Base-by-base conservation (phyloP, 1,140 invertebrate species). In the Melitaea cinxia region DNA sequence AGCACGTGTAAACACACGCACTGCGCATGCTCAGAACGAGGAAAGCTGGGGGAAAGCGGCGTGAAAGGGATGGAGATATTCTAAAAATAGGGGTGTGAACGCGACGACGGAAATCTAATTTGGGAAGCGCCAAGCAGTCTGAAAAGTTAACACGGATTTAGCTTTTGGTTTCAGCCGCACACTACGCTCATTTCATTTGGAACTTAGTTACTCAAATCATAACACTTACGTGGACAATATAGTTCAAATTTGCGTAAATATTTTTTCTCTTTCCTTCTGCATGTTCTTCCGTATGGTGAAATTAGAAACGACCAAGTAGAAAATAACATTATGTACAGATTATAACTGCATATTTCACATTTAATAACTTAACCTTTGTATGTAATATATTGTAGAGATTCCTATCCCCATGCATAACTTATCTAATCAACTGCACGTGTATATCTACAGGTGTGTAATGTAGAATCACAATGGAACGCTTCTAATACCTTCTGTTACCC, bases 61-160 rank as follows among this genome's bases (percentile, higher is more conserved):
- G 56, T 9, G 74, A 89, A 55, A 53, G 77, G 68, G 80, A 88
- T 49, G 45, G 72, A 24, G 0, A 58, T 53, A 80, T 35, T 58
- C 75, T 77, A 82, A 84, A 87, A 83, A 82, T 85, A 86, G 78
- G 77, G 78, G 85, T 80, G 78, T 65, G 80, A 81, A 60, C 69
- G 67, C 68, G 76, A 56, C 67, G 70, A 60, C 47, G 61, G 63
- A 68, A 75, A 74, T 68, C 78, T 89, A 87, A 83, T 83, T 87
- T 76, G 73, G 80, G 83, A 85, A 83, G 80, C 85, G 85, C 78
- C 84, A 86, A 83, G 86, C 85, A 86, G 86, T 88, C 85, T 89
- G 78, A 75, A 78, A 85, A 85, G 79, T 82, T 79, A 56, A 57
- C 65, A 54, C 65, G 63, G 57, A 75, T 73, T 71, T 67, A 12